Conservation (phyloP, 1,140 invertebrate species). For the Popillia japonica region DNA sequence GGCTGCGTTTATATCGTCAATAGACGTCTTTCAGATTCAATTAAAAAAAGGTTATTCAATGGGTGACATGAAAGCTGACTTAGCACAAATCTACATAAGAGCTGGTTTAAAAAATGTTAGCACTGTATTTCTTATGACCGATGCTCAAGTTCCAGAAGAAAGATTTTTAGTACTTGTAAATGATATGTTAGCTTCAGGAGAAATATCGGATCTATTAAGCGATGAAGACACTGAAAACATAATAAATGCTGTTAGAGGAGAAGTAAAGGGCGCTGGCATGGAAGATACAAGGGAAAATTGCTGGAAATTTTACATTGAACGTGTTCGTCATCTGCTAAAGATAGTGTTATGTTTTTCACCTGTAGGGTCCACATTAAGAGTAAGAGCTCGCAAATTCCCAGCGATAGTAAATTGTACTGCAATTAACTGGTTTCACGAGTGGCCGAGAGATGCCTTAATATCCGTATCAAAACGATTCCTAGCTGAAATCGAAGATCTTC, state of each 20-base stretch:
- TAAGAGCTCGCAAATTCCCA: slow-evolving; percentile 90
- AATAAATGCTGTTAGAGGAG: slow-evolving; percentile 79
- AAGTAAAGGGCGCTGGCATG: slow-evolving; percentile 85
- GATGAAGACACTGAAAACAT: slow-evolving; percentile 94
- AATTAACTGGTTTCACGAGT: slow-evolving; percentile 97
- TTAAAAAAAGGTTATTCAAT: slow-evolving; percentile 88
- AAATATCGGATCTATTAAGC: slow-evolving; percentile 88
- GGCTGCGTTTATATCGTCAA: slow-evolving; percentile 85
- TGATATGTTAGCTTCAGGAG: slow-evolving; percentile 92
- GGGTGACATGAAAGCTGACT: slow-evolving; percentile 82
- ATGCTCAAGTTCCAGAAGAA: slow-evolving; percentile 92
- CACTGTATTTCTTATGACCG: slow-evolving; percentile 91
- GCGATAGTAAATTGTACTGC: slow-evolving; percentile 92
- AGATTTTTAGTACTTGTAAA: slow-evolving; percentile 92
- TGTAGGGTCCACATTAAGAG: slow-evolving; percentile 83
- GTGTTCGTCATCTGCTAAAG: slow-evolving; percentile 79
- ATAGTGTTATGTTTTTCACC: slow-evolving; percentile 93
- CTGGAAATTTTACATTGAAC: slow-evolving; percentile 95
- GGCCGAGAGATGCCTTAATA: slow-evolving; percentile 89
- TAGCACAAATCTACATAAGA: slow-evolving; percentile 86
- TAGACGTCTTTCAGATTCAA: slow-evolving; percentile 93
- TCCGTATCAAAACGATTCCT: slow-evolving; percentile 89
- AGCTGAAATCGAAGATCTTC: slow-evolving; percentile 75
- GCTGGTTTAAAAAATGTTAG: slow-evolving; percentile 88
- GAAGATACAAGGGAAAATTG: slow-evolving; percentile 91